Percentiles rank a stretch among this genome's conserved stretches.
Conservation (phyloP, 2,797 vertebrate genomes). For the Eurystomus glaucurus region DNA sequence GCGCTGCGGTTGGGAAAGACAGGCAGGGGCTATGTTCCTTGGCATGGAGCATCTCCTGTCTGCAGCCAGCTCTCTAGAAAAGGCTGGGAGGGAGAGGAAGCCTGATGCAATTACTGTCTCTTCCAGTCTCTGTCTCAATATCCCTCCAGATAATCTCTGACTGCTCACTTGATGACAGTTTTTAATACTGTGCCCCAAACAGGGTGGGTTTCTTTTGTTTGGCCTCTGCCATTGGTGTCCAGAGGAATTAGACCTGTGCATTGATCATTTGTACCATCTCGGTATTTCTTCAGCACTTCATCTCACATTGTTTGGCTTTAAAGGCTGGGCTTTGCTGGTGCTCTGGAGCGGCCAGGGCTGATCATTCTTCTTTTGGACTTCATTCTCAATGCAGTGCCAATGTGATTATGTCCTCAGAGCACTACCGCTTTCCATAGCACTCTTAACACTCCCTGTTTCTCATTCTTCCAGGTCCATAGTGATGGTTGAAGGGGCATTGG, state of each 20-base stretch:
- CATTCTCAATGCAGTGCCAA: background rate
- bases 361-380: background rate
- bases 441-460: background rate
- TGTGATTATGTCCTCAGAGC: background rate
- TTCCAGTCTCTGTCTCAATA: background rate
- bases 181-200: background rate
- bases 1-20: rapidly evolving
- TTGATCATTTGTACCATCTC: rapidly evolving
- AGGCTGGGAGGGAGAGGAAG: background rate
- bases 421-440: background rate
- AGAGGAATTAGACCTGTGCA: background rate
- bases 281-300: background rate
- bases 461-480: background rate
- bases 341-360: background rate
- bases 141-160: background rate
- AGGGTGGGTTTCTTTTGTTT: background rate
- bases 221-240: rapidly evolving
- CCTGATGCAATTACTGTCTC: background rate
- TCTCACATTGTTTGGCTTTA: background rate
- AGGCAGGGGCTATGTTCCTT: rapidly evolving
- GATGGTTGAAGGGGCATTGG: background rate
- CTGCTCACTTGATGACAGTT: rapidly evolving
- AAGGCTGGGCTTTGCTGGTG: background rate
- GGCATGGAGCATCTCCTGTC: background rate
- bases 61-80: background rate